Base-by-base conservation (phyloP, 2,113 vertebrate species). In the Neomonachus schauinslandi region DNA sequence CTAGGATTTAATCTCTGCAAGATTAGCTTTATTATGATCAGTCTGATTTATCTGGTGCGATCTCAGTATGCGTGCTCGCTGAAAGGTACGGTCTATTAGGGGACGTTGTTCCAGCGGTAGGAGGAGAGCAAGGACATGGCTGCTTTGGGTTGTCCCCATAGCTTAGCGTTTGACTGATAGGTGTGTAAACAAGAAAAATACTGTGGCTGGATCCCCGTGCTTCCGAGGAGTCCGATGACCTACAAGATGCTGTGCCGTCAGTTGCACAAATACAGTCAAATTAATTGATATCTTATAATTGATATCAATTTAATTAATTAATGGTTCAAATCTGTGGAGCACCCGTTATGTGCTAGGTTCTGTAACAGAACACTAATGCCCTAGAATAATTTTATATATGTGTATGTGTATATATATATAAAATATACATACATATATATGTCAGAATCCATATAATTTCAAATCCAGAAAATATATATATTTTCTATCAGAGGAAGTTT, bases 61-160 rank as follows among this genome's bases (percentile, higher is more conserved):
- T 89, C 95, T 28, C 93, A 97, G 95, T 94, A 65, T 65, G 95
- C 0, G 8, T 83, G 84, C 53, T 93, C 67, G 65, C 88, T 86
- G 71, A 91, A 91, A 86, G n/a, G 89, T 33, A 88, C 0, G 4
- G 19, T 65, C 87, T 93, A 61, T 72, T 90, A 98, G 85, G 95
- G 97, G 42, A 77, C 8, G 89, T 98, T 95, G 69, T 96, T 97
- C 74, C 2, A 96, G 81, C 88, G 96, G 95, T 82, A 76, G 95
- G 95, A 96, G 92, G 71, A 95, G 97, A 89, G 80, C 55, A 89
- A 89, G 84, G 94, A 96, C 69, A 26, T 0, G 51, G 96, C 51
- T 12, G 55, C 49, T 92, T 95, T 4, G 83, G 3, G 31, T 46
- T 74, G 57, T 81, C 92, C 77, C 36, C 18, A 42, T 28, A 79